Evolutionary conservation across 2,797 vertebrate genomes (phyloP).

Genomic region (Numenius phaeopus): DNA sequence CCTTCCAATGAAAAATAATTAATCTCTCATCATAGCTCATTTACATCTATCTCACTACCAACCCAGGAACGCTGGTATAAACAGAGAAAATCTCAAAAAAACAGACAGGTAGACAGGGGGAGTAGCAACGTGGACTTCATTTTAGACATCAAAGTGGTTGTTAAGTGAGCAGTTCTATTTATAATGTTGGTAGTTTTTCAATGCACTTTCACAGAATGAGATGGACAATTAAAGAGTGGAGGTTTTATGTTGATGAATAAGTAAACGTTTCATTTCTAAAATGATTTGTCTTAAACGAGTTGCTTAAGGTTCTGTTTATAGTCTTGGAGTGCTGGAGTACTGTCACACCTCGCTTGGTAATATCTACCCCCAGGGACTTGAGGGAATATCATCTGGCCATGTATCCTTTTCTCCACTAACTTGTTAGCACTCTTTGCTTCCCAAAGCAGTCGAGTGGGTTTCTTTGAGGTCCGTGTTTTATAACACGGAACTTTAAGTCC

Average conservation of each 20-base stretch:
- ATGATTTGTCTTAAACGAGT: conserved; percentile 36
- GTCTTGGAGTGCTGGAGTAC: neutral
- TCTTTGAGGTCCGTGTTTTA: fast-evolving
- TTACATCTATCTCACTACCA: conserved; percentile 52
- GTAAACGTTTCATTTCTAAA: neutral
- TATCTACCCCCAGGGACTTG: neutral
- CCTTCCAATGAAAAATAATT: conserved; percentile 46
- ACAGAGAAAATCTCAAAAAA: conserved; percentile 55
- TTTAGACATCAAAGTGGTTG: conserved; percentile 42
- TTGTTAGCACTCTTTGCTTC: neutral
- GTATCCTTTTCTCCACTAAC: neutral
- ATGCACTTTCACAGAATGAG: conserved; percentile 29
- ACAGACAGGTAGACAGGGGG: conserved; percentile 44
- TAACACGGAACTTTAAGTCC: neutral
- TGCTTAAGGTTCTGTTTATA: conserved; percentile 48
- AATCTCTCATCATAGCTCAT: conserved; percentile 60
- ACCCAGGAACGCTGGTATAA: conserved; percentile 48
- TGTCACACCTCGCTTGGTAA: neutral
- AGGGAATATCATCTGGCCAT: neutral
- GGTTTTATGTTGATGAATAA: neutral
- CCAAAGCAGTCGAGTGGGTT: neutral
- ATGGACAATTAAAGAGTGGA: conserved; percentile 35
- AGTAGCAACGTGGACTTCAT: conserved; percentile 39
- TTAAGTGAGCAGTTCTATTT: conserved; percentile 45
- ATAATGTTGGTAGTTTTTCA: conserved; percentile 47